A percentile compares a stretch with the other conserved stretches of the same genome.
Evolutionary conservation across 1,140 invertebrate species (phyloP).

Genomic region (Drosophila kepulauana): DNA sequence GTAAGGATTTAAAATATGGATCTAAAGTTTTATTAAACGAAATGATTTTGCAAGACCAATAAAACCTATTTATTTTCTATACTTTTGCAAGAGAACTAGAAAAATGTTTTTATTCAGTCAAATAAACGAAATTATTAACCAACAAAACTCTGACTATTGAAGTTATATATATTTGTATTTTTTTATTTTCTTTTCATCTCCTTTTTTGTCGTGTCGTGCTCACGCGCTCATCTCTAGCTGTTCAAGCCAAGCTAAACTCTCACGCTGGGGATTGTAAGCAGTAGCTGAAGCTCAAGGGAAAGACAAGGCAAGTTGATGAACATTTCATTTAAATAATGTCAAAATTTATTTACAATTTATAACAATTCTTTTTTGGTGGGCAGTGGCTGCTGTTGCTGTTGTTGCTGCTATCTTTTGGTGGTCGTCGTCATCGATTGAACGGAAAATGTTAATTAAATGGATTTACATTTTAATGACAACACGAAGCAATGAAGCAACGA

Average conservation of each 20-base stretch:
- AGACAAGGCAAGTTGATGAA: constrained; percentile 20
- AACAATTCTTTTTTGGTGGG: constrained; percentile 63
- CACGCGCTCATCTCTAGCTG: constrained; percentile 7
- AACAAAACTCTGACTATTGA: not conserved
- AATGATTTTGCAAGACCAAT: no score
- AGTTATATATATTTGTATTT: not conserved
- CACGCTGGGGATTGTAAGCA: constrained; percentile 36
- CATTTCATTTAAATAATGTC: constrained; percentile 56
- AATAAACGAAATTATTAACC: no score
- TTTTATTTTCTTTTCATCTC: not conserved
- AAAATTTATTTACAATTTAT: constrained; percentile 81
- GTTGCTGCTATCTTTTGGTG: constrained; percentile 66
- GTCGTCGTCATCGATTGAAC: constrained; percentile 46
- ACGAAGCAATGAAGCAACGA: constrained; percentile 54
- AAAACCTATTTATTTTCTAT: no score
- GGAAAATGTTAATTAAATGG: constrained; percentile 80
- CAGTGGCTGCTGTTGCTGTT: constrained; percentile 14
- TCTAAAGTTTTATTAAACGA: no score
- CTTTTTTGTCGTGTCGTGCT: not conserved
- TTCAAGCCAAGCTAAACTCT: constrained; percentile 49
- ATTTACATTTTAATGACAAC: constrained; percentile 83
- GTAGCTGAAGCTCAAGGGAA: not conserved
- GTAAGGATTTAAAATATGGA: no score
- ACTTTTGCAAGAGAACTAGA: no score
- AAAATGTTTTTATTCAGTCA: no score